These are phyloP conservation scores for Littorina saxatilis DNA, from an alignment of 1,140 invertebrate species.

Conservation along the genomic window DNA sequence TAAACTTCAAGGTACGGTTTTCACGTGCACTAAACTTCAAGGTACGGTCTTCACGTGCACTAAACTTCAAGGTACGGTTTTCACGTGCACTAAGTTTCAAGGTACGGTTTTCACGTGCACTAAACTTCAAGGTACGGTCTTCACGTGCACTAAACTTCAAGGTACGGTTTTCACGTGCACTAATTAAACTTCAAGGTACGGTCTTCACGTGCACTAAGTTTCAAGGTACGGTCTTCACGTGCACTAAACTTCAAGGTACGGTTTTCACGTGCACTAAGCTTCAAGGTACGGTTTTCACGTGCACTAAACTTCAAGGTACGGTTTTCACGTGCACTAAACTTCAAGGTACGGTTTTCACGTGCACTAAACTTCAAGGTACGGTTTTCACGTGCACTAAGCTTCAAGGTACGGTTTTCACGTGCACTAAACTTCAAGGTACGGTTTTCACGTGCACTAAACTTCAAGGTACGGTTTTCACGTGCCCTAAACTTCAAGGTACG, in stretches of 20 bases:
- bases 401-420: constrained; percentile 78
- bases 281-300: constrained; percentile 78
- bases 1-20: constrained; percentile 81
- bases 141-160: constrained; percentile 81
- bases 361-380: constrained; percentile 83
- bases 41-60: constrained; percentile 73
- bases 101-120: constrained; percentile 73
- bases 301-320: constrained; percentile 83
- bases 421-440: constrained; percentile 83
- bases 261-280: constrained; percentile 77
- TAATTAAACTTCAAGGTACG: constrained; percentile 83
- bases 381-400: constrained; percentile 77
- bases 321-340: constrained; percentile 77
- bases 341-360: constrained; percentile 78
- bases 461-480: constrained; percentile 78
- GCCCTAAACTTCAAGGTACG: constrained; percentile 83
- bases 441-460: constrained; percentile 77
- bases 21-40: constrained; percentile 81
- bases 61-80: constrained; percentile 81
- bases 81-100: constrained; percentile 81
- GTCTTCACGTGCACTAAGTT: constrained; percentile 77
- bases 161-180: constrained; percentile 58
- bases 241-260: constrained; percentile 83
- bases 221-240: constrained; percentile 78
- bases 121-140: constrained; percentile 81